Conservation (phyloP, 2,113 vertebrate species). For the Montifringilla adamsi region DNA sequence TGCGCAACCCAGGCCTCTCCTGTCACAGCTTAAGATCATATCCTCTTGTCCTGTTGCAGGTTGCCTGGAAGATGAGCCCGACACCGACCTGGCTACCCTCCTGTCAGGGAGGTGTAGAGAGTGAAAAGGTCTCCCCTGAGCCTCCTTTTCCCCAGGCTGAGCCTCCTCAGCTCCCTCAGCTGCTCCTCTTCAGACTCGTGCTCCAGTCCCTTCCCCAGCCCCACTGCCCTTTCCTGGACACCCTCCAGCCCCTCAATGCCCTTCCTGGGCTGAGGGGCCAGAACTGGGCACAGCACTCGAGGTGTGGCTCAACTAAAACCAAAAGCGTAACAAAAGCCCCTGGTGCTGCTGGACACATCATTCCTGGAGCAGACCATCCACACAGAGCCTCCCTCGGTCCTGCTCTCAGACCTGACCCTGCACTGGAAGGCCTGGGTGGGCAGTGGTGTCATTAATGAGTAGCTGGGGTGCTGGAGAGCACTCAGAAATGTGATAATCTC, state of each 20-base stretch:
- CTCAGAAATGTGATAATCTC: not conserved
- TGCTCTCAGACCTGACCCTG: not conserved
- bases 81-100: not conserved
- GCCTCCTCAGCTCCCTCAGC: not conserved
- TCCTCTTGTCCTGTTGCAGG: not conserved
- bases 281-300: not conserved
- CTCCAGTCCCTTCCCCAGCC: not conserved
- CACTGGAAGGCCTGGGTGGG: not conserved
- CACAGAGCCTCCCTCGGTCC: not conserved
- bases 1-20: not conserved
- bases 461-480: not conserved
- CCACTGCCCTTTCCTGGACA: not conserved
- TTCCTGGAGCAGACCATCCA: not conserved
- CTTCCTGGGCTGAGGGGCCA: not conserved
- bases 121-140: fast-evolving
- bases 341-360: not conserved
- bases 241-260: fast-evolving
- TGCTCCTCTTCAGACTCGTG: not conserved
- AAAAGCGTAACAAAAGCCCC: no score
- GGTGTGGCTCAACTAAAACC: not conserved
- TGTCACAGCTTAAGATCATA: not conserved
- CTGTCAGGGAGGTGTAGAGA: not conserved
- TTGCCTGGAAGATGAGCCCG: fast-evolving
- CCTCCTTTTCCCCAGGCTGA: not conserved
- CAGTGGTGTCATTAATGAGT: not conserved